Percentiles rank a stretch among this genome's conserved stretches.
phyloP scores from a whole-genome alignment of 92 coral and sea anemone species.

The Actinostola sp. region DNA sequence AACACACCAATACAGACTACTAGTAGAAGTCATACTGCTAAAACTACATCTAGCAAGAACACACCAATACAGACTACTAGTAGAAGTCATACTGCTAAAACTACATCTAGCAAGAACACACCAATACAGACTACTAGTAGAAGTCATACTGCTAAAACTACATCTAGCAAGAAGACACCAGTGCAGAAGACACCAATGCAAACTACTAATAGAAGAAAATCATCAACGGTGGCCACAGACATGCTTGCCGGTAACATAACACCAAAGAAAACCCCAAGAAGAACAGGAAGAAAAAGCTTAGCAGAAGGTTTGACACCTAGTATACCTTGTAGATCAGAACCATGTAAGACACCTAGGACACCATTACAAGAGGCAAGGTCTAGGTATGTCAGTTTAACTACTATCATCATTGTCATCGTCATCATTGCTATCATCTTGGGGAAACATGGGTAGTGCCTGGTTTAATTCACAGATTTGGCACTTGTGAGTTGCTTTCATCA shows the following conservation, averaged over 20 bases:
- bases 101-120: constrained; percentile 31
- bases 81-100: constrained; percentile 18
- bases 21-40: constrained; percentile 18
- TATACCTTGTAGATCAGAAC: constrained; percentile 81
- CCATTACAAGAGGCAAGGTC: constrained; percentile 90
- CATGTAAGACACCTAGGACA: constrained; percentile 92
- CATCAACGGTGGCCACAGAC: constrained; percentile 42
- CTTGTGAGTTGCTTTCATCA: no score
- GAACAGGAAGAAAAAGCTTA: constrained; percentile 47
- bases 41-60: constrained; percentile 28
- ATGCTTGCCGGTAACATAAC: constrained; percentile 29
- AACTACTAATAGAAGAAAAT: constrained; percentile 23
- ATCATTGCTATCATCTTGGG: no score
- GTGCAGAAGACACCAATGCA: constrained; percentile 45
- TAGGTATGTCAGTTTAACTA: constrained; percentile 50
- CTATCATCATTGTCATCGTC: neutral
- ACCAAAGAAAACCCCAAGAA: constrained; percentile 53
- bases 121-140: constrained; percentile 22
- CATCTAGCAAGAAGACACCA: constrained; percentile 21
- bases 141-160: constrained; percentile 24
- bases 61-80: constrained; percentile 29
- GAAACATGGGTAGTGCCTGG: no score
- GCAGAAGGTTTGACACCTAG: constrained; percentile 64
- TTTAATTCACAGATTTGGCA: no score
- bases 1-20: constrained; percentile 34